Evolutionary conservation across 2,888 invertebrate genomes (phyloP), one percentile per base, ranked within the genome.

Genomic region (Mimumesa dahlbomi): DNA sequence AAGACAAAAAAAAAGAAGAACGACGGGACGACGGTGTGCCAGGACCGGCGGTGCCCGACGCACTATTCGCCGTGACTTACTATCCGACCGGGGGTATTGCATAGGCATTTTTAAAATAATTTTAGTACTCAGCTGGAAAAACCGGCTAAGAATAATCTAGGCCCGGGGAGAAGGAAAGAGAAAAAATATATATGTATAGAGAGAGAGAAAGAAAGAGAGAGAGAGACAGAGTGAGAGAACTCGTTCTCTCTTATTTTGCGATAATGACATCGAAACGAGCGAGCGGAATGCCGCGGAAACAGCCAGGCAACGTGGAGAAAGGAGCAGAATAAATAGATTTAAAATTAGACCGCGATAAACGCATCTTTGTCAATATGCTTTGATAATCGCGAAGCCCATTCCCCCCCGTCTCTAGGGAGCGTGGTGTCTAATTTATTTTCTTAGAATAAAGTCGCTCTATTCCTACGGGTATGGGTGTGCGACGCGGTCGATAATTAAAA

Each of bases 81-180:
- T 46, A 61, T 46, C 50, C 48, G 42, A 53, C 57, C 18, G 66
- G 67, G 46, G 19, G 36, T 7, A 19, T 34, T 45, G 63, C 75
- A 81, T 74, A 62, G 74, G 79, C 75, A 81, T 85, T 80, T 76
- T 82, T 84, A 70, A 57, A 84, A 83, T 79, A 84, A 84, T 83
- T 76, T 77, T 73, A 70, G 71, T 72, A 68, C 70, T 49, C 54
- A 64, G 53, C 63, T 61, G 22, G 48, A 74, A 75, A 81, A 83
- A 80, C 77, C 57, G 70, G 77, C 82, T 84, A 85, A 86, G 80
- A 87, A 86, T 70, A 73, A 84, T 75, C 76, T 64, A 70, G 61
- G 53, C 66, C 53, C 58, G 68, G 71, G 73, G 63, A 81, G n/a
- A n/a, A n/a, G n/a, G n/a, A n/a, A n/a, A n/a, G n/a, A n/a, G n/a